phyloP scores from a whole-genome alignment of 2,113 vertebrate genomes.

The Tringa solitaria region DNA sequence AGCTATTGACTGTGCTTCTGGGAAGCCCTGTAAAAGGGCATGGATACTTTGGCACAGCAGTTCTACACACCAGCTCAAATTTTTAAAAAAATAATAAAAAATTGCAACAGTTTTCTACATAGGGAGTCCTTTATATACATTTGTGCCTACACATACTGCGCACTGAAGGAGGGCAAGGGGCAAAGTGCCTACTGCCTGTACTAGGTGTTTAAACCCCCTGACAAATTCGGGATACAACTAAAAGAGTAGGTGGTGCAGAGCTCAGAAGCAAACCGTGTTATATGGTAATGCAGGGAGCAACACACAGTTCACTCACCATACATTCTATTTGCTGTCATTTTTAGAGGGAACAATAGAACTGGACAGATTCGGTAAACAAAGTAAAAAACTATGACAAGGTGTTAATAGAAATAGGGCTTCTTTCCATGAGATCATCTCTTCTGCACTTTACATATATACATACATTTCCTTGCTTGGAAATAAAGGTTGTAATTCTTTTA shows the following conservation, averaged over 20 bases:
- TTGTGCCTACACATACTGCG: not conserved
- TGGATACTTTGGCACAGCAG: not conserved
- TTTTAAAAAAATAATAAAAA: not conserved
- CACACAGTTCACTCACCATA: not conserved
- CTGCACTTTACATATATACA: not conserved
- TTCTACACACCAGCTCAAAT: not conserved
- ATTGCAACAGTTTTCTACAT: not conserved
- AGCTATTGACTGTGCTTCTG: not conserved
- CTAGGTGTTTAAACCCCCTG: not conserved
- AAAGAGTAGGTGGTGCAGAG: not conserved
- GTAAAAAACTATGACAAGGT: not conserved
- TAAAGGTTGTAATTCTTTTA: not conserved
- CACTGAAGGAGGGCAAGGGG: not conserved
- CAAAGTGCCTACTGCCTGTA: not conserved
- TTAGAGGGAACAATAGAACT: not conserved
- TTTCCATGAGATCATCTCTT: not conserved
- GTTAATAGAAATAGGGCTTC: not conserved
- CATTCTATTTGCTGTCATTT: not conserved
- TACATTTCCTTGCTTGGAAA: slow-evolving; percentile 10
- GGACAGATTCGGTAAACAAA: not conserved
- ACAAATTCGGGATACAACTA: not conserved
- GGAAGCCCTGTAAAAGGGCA: not conserved
- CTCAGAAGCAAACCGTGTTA: not conserved
- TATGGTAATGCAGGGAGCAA: not conserved
- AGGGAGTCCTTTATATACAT: not conserved